Evolutionary conservation across 1,140 invertebrate genomes (phyloP).

Genomic region (Aphidius gifuensis): DNA sequence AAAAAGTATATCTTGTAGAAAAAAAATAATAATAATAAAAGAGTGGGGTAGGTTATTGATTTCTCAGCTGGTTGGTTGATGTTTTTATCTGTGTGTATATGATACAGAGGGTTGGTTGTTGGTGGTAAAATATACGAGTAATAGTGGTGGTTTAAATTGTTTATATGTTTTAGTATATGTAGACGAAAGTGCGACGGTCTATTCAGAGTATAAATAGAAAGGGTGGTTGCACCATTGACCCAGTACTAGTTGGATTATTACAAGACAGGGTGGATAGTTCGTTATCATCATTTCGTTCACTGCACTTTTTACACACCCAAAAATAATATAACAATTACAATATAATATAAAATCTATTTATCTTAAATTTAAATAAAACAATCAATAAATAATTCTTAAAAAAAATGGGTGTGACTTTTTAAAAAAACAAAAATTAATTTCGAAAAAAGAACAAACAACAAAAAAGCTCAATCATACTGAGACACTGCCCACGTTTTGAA

Average conservation of each 20-base stretch:
- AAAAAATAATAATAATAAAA: not conserved
- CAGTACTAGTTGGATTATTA: conserved; percentile 48
- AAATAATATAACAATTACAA: not conserved
- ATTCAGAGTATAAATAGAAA: conserved; percentile 49
- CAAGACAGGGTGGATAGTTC: conserved; percentile 42
- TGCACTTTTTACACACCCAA: conserved; percentile 10
- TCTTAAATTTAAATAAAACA: too few species aligned
- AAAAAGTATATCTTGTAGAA: too few species aligned
- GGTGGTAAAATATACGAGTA: conserved; percentile 39
- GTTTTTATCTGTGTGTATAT: conserved; percentile 24
- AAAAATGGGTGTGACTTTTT: too few species aligned
- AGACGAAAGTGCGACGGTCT: conserved; percentile 26
- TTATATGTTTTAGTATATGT: conserved; percentile 27
- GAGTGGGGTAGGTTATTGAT: conserved; percentile 49
- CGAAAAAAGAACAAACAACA: not conserved
- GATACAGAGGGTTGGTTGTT: conserved; percentile 8
- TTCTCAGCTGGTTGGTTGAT: conserved; percentile 30
- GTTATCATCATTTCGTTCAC: conserved; percentile 18
- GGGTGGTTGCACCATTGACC: conserved; percentile 54
- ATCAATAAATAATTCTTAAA: too few species aligned
- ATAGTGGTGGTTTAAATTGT: conserved; percentile 42
- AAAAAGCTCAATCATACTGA: not conserved
- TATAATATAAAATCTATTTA: not conserved
- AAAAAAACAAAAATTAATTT: not conserved
- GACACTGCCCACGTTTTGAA: not conserved